A percentile compares a stretch with the other conserved stretches of the same genome.
phyloP scores from a whole-genome alignment of 2,797 vertebrate species.

The Leucoraja ocellata region DNA sequence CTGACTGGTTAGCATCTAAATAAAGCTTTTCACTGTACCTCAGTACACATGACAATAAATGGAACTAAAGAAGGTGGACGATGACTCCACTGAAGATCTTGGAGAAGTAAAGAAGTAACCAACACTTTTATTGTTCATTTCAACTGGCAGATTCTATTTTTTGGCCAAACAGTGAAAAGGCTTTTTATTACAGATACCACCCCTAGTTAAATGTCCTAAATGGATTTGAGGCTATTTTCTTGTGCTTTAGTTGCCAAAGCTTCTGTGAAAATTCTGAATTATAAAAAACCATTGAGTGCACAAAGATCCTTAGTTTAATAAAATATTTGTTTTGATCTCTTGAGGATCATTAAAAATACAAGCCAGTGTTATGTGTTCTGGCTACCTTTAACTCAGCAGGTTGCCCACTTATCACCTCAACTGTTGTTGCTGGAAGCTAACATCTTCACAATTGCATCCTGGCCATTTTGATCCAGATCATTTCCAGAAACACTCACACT shows the following conservation, averaged over 20 bases:
- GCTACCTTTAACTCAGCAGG: background rate
- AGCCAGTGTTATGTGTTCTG: background rate
- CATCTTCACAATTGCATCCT: background rate
- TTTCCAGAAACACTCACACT: background rate
- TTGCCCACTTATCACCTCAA: background rate
- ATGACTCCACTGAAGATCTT: conserved; percentile 95
- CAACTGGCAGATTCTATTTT: conserved; percentile 51
- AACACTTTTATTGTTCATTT: conserved; percentile 66
- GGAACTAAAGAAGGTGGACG: conserved; percentile 71
- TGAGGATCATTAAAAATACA: conserved; percentile 5
- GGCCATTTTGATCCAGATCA: background rate
- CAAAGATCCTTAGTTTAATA: conserved; percentile 79
- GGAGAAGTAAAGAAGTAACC: conserved; percentile 97
- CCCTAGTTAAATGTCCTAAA: conserved; percentile 69
- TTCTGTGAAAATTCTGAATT: conserved; percentile 56
- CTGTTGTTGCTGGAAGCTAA: background rate
- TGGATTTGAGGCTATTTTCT: conserved; percentile 75
- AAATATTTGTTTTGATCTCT: conserved; percentile 59
- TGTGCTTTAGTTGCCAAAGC: conserved; percentile 81
- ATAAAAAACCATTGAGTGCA: conserved; percentile 73
- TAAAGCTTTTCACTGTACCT: too few species aligned
- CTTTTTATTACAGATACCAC: conserved; percentile 63
- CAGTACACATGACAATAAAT: too few species aligned
- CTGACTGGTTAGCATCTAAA: too few species aligned
- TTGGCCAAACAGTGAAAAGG: conserved; percentile 68